These are phyloP conservation scores for Olivierus martensii DNA, from an alignment of 1,140 invertebrate genomes.

Conservation along the genomic window DNA sequence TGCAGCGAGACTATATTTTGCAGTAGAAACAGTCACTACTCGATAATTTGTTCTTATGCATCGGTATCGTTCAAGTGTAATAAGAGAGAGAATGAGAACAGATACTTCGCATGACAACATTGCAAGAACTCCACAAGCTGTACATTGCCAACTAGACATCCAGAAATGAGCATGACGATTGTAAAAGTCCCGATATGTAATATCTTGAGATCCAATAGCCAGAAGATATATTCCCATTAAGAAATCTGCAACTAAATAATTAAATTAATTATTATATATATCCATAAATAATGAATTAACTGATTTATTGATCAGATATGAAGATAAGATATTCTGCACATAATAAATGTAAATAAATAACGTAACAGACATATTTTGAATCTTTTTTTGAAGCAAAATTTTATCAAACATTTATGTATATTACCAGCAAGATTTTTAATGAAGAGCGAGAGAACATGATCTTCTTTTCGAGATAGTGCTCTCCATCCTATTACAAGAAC, in stretches of 20 bases:
- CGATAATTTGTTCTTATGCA: constrained; percentile 4
- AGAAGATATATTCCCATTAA: constrained; percentile 60
- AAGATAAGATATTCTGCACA: no score
- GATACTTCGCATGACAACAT: constrained; percentile 55
- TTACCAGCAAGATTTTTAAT: constrained; percentile 48
- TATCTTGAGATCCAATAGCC: constrained; percentile 49
- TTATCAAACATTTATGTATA: no score
- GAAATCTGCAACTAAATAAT: constrained; percentile 45
- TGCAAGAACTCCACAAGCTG: constrained; percentile 43
- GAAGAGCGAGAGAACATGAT: constrained; percentile 34
- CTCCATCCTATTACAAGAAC: constrained; percentile 48
- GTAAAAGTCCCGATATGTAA: constrained; percentile 44
- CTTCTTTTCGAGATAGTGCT: constrained; percentile 35
- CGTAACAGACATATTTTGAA: no score
- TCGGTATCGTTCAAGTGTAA: constrained; percentile 36
- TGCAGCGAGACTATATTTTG: not conserved
- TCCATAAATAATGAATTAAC: no score
- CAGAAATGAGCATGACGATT: constrained; percentile 43
- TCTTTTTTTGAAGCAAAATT: no score
- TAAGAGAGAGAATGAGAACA: constrained; percentile 53
- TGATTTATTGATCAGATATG: no score
- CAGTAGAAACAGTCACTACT: not conserved
- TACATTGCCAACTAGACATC: constrained; percentile 51
- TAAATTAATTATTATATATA: not conserved
- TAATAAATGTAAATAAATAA: not conserved